phyloP scores from a whole-genome alignment of 2,797 vertebrate species.

The Acomys russatus region DNA sequence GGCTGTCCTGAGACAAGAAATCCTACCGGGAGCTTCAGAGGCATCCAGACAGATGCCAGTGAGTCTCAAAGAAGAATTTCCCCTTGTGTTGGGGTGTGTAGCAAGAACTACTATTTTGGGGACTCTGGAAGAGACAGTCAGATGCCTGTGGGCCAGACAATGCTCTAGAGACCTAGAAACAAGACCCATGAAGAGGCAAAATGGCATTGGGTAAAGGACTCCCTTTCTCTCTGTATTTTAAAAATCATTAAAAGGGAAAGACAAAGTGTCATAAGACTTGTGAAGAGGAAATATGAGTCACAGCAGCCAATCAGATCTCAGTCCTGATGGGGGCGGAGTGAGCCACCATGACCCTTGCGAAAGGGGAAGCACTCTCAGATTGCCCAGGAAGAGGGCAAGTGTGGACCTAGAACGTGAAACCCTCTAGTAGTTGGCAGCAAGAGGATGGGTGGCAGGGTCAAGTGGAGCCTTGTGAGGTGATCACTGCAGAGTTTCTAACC shows the following conservation, averaged over 20 bases:
- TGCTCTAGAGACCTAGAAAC: background rate
- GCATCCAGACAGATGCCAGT: no score
- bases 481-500: background rate
- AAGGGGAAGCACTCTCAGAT: background rate
- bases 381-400: background rate
- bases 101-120: conserved; percentile 1
- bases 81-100: rapidly evolving
- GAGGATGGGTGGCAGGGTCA: background rate
- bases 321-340: background rate
- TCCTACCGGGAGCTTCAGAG: background rate
- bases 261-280: background rate
- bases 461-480: background rate
- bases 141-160: background rate
- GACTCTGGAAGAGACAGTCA: background rate
- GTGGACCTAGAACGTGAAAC: background rate
- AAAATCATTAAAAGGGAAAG: background rate
- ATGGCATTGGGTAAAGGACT: background rate
- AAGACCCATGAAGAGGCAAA: background rate
- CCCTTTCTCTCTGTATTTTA: background rate
- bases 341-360: rapidly evolving
- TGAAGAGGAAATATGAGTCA: background rate
- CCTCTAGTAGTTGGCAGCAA: no score
- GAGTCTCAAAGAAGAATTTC: background rate
- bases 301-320: background rate
- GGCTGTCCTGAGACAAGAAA: background rate